Evolutionary conservation across 1,140 invertebrate species (phyloP), one percentile per base, ranked within the genome.

Genomic region (Magallana angulata): DNA sequence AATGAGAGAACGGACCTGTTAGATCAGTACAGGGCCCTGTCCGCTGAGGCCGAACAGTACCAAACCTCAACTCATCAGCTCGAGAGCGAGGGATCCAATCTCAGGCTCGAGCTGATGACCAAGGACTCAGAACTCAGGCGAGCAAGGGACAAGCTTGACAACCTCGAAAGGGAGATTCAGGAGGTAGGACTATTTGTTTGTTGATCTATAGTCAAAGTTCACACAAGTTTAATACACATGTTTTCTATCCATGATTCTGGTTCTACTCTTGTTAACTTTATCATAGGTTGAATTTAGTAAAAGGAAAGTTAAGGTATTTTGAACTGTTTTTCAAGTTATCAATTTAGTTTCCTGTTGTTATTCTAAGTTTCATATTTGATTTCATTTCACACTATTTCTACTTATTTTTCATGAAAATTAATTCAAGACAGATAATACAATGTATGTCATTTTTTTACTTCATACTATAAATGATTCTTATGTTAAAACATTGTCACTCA

Each of bases 21-120:
- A 36, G 94, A 95, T 36, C 95, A 95, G 91, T 95, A 95, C 89
- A 90, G 94, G 83, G 90, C 91, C 9, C 90, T 95, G 57, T 94
- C 92, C 5, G 88, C 92, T 80, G 94, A 95, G 90, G 92, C 94
- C 9, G 94, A 94, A 64, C 91, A 93, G 85, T 94, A 92, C 87
- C 93, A 94, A 89, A 93, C 93, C 8, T 89, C 91, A 16, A 92
- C 91, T 9, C 93, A 94, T 87, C 93, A 94, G 80, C 91, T 95
- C 88, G 94, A 95, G 91, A 94, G 92, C 83, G 94, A 95, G 87
- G 93, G 93, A 16, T 94, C 93, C 14, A 94, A 93, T 88, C 90
- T 95, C 7, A 90, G 93, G 59, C 88, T 95, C 12, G 94, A 95
- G 88, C 68, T 95, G 30, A 92, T 94, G 91, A 93, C 93, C 14